These are phyloP conservation scores for Moxostoma hubbsi DNA, from an alignment of 2,797 vertebrate genomes.

Conservation along the genomic window DNA sequence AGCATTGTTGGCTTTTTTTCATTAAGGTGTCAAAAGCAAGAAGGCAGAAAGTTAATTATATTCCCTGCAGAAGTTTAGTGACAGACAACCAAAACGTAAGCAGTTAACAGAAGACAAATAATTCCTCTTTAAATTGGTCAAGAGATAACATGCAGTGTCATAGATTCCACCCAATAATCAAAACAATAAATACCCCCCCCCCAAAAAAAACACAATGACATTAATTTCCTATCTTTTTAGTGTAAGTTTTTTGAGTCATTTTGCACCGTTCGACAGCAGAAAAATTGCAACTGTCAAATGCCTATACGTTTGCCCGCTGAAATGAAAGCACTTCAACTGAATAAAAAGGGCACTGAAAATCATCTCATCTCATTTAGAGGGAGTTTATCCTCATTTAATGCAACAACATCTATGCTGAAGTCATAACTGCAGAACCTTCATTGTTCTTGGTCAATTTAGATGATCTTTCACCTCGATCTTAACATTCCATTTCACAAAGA, in stretches of 20 bases:
- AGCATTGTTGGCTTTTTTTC: not conserved
- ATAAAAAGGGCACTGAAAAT: not conserved
- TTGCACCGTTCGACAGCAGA: not conserved
- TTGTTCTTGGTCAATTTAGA: not conserved
- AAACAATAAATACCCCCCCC: no score
- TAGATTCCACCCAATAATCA: no score
- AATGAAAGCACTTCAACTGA: constrained; percentile 15
- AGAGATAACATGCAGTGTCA: not conserved
- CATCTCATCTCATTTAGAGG: not conserved
- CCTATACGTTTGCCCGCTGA: not conserved
- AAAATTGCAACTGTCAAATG: not conserved
- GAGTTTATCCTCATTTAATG: constrained; percentile 1
- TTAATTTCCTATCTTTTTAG: no score
- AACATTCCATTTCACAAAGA: constrained; percentile 9
- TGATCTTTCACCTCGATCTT: not conserved
- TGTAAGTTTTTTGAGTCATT: not conserved
- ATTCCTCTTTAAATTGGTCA: constrained; percentile 6
- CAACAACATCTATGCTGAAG: not conserved
- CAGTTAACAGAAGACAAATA: not conserved
- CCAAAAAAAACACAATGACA: no score
- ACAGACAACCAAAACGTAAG: not conserved
- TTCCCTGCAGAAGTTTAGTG: not conserved
- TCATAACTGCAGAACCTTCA: not conserved
- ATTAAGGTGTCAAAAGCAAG: not conserved
- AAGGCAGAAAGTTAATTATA: constrained; percentile 6